Evolutionary conservation across 2,113 vertebrate genomes (phyloP).

Genomic region (Corythaeola cristata): DNA sequence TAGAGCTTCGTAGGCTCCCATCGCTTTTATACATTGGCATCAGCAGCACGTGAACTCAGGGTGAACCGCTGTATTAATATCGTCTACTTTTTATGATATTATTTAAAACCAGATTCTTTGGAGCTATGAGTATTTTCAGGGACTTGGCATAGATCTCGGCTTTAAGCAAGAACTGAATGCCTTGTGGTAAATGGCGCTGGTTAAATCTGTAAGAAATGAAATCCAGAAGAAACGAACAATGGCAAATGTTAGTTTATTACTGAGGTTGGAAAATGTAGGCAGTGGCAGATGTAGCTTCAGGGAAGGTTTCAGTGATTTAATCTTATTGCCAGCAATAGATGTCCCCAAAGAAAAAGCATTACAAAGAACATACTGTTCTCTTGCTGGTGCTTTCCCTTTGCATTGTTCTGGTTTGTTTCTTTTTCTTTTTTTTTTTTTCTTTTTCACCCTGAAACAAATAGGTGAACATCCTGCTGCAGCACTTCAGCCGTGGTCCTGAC

Average conservation of each 20-base stretch:
- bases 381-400: conserved; percentile 55
- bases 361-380: conserved; percentile 68
- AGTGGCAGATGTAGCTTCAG: conserved; percentile 69
- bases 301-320: conserved; percentile 68
- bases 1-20: conserved; percentile 23
- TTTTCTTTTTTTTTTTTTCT: too few relatives aligned
- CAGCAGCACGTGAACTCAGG: conserved; percentile 40
- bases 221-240: conserved; percentile 70
- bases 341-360: conserved; percentile 51
- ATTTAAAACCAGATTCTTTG: conserved; percentile 68
- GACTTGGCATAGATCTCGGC: conserved; percentile 32
- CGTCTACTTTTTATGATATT: conserved; percentile 65
- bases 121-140: conserved; percentile 68
- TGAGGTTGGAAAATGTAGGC: conserved; percentile 70
- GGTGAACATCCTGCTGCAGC: background rate
- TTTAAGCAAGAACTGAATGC: conserved; percentile 57
- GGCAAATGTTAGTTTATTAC: conserved; percentile 69
- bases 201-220: conserved; percentile 69
- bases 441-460: background rate
- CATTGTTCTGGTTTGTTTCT: conserved; percentile 25
- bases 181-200: conserved; percentile 42
- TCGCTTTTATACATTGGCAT: background rate
- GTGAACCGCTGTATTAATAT: conserved; percentile 64
- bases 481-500: background rate
- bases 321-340: conserved; percentile 66